Evolutionary conservation across 2,797 vertebrate species (phyloP).

Genomic region (Hephaestus fuliginosus): DNA sequence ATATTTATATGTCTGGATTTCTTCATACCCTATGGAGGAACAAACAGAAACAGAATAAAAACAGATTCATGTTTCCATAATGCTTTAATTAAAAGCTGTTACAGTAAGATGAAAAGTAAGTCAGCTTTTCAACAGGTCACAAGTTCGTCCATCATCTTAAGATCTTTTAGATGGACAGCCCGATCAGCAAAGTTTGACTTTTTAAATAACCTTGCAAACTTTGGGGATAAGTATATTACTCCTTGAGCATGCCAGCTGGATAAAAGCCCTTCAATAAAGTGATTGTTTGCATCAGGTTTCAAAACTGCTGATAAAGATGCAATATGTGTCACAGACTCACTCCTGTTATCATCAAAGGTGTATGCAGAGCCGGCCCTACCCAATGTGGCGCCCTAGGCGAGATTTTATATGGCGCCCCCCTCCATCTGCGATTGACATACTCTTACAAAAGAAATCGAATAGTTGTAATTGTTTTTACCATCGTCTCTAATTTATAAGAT

Average conservation of each 20-base stretch:
- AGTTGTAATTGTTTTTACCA: no score
- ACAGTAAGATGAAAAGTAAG: not conserved
- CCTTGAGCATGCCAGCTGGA: constrained; percentile 46
- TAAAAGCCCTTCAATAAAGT: constrained; percentile 49
- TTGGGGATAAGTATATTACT: constrained; percentile 30
- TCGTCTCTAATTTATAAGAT: no score
- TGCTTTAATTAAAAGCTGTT: not conserved
- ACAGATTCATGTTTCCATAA: not conserved
- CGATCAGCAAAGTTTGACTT: constrained; percentile 40
- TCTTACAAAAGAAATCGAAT: no score
- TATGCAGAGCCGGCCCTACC: no score
- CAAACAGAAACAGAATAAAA: not conserved
- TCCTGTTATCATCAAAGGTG: not conserved
- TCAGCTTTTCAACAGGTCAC: not conserved
- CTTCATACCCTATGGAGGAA: not conserved
- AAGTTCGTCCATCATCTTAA: constrained; percentile 1
- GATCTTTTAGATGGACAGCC: constrained; percentile 3
- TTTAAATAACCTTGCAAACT: constrained; percentile 29
- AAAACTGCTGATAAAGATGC: constrained; percentile 42
- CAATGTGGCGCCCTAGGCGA: no score
- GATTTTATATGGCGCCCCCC: no score
- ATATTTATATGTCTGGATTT: constrained; percentile 1
- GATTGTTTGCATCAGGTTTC: constrained; percentile 36
- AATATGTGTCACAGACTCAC: not conserved
- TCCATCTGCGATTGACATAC: no score